phyloP scores from a whole-genome alignment of 1,140 invertebrate genomes.

The Macrobrachium nipponense region DNA sequence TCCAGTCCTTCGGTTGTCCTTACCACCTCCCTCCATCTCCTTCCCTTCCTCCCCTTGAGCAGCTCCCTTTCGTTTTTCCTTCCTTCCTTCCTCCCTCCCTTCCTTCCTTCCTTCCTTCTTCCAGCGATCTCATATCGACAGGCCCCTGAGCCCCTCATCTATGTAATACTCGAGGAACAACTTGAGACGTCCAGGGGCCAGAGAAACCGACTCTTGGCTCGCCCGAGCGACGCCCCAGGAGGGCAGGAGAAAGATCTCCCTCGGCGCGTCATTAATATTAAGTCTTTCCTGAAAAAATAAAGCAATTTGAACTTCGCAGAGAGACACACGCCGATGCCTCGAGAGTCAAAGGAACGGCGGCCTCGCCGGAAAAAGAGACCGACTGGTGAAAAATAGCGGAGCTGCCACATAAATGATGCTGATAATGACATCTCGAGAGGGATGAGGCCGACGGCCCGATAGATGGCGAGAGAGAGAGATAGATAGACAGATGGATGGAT shows the following conservation, averaged over 20 bases:
- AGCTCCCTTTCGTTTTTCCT: not conserved
- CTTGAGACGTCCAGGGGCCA: too few species aligned
- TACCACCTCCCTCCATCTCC: not conserved
- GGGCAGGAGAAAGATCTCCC: slow-evolving; percentile 15
- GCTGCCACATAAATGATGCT: slow-evolving; percentile 56
- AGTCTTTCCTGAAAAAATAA: slow-evolving; percentile 27
- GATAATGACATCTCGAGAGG: slow-evolving; percentile 59
- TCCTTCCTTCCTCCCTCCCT: not conserved
- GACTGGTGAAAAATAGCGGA: slow-evolving; percentile 37
- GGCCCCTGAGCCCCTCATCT: too few species aligned
- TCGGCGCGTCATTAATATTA: slow-evolving; percentile 45
- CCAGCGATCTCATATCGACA: not conserved
- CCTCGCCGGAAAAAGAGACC: not conserved
- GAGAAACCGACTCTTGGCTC: slow-evolving; percentile 2
- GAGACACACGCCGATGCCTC: slow-evolving; percentile 21
- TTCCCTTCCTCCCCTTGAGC: not conserved
- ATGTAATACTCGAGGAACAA: too few species aligned
- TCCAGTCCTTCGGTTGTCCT: too few species aligned
- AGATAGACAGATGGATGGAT: not conserved
- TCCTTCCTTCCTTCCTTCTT: not conserved
- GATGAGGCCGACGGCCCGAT: slow-evolving; percentile 20
- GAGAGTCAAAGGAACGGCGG: slow-evolving; percentile 24
- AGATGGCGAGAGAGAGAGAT: slow-evolving; percentile 28
- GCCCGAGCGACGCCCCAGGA: not conserved
- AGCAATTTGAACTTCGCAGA: slow-evolving; percentile 26